Percentiles rank a stretch among this genome's conserved stretches.
Evolutionary conservation across 2,113 vertebrate genomes (phyloP).

Genomic region (Sinocyclocheilus rhinocerous): DNA sequence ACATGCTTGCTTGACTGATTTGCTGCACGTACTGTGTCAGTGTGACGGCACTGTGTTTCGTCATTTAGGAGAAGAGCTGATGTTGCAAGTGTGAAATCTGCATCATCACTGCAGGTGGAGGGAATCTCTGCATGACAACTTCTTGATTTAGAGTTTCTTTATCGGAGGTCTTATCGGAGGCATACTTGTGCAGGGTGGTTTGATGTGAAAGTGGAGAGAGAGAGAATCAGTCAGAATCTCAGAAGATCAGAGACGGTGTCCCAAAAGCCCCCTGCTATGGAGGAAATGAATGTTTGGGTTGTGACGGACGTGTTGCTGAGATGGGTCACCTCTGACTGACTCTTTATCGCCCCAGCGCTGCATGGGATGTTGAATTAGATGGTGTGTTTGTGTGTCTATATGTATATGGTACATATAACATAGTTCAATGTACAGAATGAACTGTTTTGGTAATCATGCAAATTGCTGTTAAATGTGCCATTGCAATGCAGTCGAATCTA

Average conservation of each 20-base stretch:
- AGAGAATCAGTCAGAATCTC: constrained; percentile 3
- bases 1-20: background rate
- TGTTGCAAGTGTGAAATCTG: constrained; percentile 6
- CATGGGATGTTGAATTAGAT: constrained; percentile 9
- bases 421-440: background rate
- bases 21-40: background rate
- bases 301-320: background rate
- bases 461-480: constrained; percentile 29
- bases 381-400: background rate
- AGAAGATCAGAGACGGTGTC: constrained; percentile 29
- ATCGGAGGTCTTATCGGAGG: background rate
- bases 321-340: constrained; percentile 26
- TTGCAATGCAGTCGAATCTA: background rate
- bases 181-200: background rate
- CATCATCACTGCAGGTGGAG: background rate
- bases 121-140: background rate
- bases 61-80: background rate
- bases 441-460: background rate
- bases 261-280: constrained; percentile 34
- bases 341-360: background rate
- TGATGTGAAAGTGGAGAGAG: background rate
- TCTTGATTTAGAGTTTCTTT: background rate
- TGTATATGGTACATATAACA: background rate
- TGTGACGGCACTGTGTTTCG: background rate
- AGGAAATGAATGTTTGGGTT: constrained; percentile 28